A percentile compares a stretch with the other conserved stretches of the same genome.
Evolutionary conservation across 2,888 invertebrate species (phyloP).

Genomic region (Yponomeuta malinellus): DNA sequence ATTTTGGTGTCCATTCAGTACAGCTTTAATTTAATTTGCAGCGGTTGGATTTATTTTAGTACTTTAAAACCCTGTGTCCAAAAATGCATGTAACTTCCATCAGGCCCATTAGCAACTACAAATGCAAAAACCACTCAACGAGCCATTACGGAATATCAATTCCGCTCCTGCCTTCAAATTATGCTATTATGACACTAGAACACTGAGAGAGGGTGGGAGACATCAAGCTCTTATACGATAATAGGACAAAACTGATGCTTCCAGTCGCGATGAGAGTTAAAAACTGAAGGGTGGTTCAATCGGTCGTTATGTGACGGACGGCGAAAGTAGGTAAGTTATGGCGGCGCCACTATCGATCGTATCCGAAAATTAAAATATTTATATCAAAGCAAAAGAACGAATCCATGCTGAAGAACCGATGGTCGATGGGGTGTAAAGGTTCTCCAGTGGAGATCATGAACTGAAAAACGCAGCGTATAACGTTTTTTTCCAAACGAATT

Average conservation of each 20-base stretch:
- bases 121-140: neutral
- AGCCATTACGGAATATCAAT: neutral
- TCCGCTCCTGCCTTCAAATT: conserved; percentile 8
- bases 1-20: too few species aligned
- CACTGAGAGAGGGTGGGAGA: conserved; percentile 35
- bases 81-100: too few species aligned
- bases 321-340: neutral
- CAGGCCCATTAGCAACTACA: neutral
- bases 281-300: conserved; percentile 28
- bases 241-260: conserved; percentile 54
- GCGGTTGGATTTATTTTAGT: too few species aligned
- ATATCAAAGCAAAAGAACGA: too few species aligned
- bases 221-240: conserved; percentile 51
- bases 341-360: neutral
- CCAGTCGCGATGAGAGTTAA: conserved; percentile 50
- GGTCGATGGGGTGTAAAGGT: too few species aligned
- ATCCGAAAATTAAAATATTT: neutral
- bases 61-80: too few species aligned
- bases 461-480: too few species aligned
- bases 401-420: too few species aligned
- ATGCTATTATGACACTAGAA: conserved; percentile 49
- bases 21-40: too few species aligned
- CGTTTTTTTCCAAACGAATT: too few species aligned
- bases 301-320: conserved; percentile 2
- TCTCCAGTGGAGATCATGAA: too few species aligned